These are phyloP conservation scores for Hormaphis cornu DNA, from an alignment of 1,140 invertebrate genomes.

Conservation along the genomic window DNA sequence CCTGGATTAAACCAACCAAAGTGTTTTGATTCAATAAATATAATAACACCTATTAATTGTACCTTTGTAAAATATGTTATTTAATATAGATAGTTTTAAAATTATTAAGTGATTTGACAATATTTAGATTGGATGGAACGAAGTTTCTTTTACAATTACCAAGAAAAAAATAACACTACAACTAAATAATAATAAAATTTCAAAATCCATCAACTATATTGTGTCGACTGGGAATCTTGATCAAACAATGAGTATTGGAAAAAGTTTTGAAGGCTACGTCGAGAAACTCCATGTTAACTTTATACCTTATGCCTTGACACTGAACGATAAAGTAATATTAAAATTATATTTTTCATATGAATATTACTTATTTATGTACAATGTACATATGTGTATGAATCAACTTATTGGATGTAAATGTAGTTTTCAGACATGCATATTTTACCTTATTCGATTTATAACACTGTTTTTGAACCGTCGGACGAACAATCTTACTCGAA, in stretches of 20 bases:
- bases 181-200: not conserved
- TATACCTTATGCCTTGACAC: constrained; percentile 1
- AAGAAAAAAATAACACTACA: not conserved
- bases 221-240: not conserved
- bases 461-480: not conserved
- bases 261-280: constrained; percentile 13
- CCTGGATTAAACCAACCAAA: too few relatives aligned
- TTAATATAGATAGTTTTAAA: too few relatives aligned
- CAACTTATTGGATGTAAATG: not conserved
- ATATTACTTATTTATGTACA: not conserved
- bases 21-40: too few relatives aligned
- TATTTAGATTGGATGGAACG: constrained; percentile 24
- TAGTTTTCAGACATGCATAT: constrained; percentile 3
- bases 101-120: not conserved
- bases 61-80: too few relatives aligned
- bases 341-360: not conserved
- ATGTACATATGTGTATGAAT: not conserved
- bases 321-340: not conserved
- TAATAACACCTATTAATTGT: too few relatives aligned
- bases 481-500: not conserved
- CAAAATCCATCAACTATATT: not conserved
- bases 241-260: constrained; percentile 4
- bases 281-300: constrained; percentile 8
- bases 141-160: not conserved
- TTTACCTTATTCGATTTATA: not conserved